Evolutionary conservation across 2,113 vertebrate species (phyloP), one percentile per base, ranked within the genome.

Genomic region (Neotoma lepida): DNA sequence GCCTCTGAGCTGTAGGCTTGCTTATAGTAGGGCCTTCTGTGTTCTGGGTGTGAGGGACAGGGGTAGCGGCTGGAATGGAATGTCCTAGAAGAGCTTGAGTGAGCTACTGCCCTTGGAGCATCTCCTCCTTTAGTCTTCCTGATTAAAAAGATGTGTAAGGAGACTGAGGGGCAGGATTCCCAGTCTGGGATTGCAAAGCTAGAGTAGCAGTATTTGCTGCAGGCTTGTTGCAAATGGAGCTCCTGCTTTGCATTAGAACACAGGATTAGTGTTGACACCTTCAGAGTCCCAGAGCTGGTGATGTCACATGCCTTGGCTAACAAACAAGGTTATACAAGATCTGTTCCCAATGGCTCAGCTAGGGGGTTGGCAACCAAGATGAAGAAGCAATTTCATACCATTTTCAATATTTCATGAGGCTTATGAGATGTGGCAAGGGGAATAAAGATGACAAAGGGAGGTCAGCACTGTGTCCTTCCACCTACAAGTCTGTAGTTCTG

Each of bases 241-340:
- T 0, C 0, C 30, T 2, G 44, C 2, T 12, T 30, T 12, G 13
- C 2, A 18, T 6, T 13, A 10, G 63, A 6, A 63, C 33, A 61
- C 22, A 10, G 0, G 10, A 54, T 14, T 33, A 10, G 30, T 13
- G 4, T 4, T 80, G 33, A 9, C 17, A 1, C 0, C 41, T 30
- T 20, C 46, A 4, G 18, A 17, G 9, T 39, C 39, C 3, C 6
- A 56, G 20, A 51, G 2, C 4, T 33, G 26, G 7, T 46, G 81
- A 8, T 44, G 2, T 14, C 51, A 28, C 13, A 26, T 1, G 6
- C 12, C n/a, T 82, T 54, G 30, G 12, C 13, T 44, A 41, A 61
- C n/a, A 30, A 9, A 44, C 24, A 82, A 39, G 13, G 80, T 82
- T 61, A 28, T 41, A 61, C 7, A 82, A 82, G 56, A 61, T 61